Percentiles rank a stretch among this genome's conserved stretches.
Evolutionary conservation across 2,113 vertebrate species (phyloP).

Genomic region (Diphyllodes magnificus): DNA sequence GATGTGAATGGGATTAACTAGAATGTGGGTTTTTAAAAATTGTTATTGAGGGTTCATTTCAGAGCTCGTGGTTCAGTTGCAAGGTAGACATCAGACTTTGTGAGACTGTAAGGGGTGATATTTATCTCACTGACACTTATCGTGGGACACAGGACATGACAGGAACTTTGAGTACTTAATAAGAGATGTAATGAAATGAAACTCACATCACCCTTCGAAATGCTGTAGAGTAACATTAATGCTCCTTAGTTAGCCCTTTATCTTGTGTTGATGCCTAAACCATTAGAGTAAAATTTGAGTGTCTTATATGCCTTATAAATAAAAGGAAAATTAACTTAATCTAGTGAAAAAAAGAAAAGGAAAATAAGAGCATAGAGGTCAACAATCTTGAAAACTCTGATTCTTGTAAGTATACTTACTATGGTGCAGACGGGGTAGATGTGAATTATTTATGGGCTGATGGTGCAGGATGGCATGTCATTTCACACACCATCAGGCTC

Average conservation of each 20-base stretch:
- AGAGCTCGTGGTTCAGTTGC: background rate
- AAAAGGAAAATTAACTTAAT: background rate
- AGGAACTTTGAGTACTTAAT: background rate
- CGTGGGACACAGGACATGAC: background rate
- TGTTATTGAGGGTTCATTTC: background rate
- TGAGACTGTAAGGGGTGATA: background rate
- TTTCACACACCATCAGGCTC: slow-evolving; percentile 26
- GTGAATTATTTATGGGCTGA: slow-evolving; percentile 25
- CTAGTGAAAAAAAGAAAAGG: background rate
- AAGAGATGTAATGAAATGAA: slow-evolving; percentile 1
- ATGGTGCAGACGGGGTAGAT: background rate
- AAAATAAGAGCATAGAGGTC: background rate
- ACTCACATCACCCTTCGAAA: background rate
- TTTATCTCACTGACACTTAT: background rate
- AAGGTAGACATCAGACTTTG: background rate
- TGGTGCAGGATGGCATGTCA: background rate
- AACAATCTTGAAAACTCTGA: background rate
- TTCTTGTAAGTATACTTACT: background rate
- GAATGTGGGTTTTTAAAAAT: fast-evolving
- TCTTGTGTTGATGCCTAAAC: background rate
- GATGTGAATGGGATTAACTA: background rate
- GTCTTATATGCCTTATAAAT: background rate
- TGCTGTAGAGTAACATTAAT: background rate
- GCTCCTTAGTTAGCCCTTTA: background rate
- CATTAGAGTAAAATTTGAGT: background rate